Conservation (phyloP, 2,113 vertebrate genomes). For the Dasyornis broadbenti region DNA sequence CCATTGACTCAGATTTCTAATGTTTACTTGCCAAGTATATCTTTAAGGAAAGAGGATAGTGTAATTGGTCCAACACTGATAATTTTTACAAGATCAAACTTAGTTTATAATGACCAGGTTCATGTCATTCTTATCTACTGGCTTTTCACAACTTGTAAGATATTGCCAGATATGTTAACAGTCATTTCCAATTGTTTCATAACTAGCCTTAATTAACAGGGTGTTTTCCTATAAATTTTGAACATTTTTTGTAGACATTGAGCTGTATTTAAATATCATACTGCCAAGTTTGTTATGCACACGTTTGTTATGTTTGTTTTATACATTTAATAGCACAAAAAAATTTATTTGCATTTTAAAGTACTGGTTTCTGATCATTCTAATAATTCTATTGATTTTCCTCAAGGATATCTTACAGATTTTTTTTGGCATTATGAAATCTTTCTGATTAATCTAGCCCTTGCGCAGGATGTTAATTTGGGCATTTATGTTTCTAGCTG, state of each 20-base stretch:
- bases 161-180: not conserved
- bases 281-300: not conserved
- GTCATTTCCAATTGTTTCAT: not conserved
- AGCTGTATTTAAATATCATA: not conserved
- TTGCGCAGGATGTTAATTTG: not conserved
- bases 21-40: not conserved
- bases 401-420: not conserved
- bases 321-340: not conserved
- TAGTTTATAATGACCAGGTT: not conserved
- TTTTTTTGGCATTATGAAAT: not conserved
- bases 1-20: not conserved
- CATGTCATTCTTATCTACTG: not conserved
- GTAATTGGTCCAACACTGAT: not conserved
- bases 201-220: not conserved
- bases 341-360: not conserved
- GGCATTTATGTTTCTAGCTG: not conserved
- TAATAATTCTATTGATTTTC: not conserved
- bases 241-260: not conserved
- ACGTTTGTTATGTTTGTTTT: too few relatives aligned
- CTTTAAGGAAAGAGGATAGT: not conserved
- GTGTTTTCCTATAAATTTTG: not conserved
- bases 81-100: not conserved
- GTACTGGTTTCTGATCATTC: not conserved
- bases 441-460: not conserved
- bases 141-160: not conserved